Evolutionary conservation across 2,113 vertebrate species (phyloP).

Genomic region (Alligator sinensis): DNA sequence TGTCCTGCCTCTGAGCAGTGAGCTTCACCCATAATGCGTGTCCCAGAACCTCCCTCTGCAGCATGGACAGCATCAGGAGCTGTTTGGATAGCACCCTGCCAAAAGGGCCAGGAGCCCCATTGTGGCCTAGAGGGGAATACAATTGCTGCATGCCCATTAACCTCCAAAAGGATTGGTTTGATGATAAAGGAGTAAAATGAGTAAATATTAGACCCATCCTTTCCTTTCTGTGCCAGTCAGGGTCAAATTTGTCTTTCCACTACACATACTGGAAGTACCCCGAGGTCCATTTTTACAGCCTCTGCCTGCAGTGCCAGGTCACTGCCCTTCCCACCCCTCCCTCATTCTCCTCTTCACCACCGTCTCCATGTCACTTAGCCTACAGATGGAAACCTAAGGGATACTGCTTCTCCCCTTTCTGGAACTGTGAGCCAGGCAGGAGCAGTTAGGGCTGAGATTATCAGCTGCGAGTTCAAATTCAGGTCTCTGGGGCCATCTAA

Average conservation of each 20-base stretch:
- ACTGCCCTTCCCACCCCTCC: too few relatives aligned
- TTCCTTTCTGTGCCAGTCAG: not conserved
- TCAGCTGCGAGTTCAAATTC: not conserved
- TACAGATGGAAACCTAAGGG: too few relatives aligned
- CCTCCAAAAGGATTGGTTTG: not conserved
- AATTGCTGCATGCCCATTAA: not conserved
- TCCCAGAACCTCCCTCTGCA: not conserved
- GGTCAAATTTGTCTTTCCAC: too few relatives aligned
- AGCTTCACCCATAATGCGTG: not conserved
- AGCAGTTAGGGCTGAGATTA: not conserved
- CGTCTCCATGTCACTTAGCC: accelerated
- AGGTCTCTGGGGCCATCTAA: not conserved
- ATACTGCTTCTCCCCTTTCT: too few relatives aligned
- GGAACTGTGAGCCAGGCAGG: too few relatives aligned
- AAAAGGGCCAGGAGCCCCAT: not conserved
- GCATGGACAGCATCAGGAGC: not conserved
- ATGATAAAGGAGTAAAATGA: not conserved
- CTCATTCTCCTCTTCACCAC: not conserved
- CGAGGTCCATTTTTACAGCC: not conserved
- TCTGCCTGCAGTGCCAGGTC: not conserved
- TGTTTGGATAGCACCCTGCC: not conserved
- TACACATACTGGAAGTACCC: not conserved
- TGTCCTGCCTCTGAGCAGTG: not conserved
- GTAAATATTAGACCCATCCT: not conserved
- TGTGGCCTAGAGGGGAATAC: not conserved